Evolutionary conservation across 2,113 vertebrate species (phyloP), one percentile per base, ranked within the genome.

Genomic region (Laterallus jamaicensis): DNA sequence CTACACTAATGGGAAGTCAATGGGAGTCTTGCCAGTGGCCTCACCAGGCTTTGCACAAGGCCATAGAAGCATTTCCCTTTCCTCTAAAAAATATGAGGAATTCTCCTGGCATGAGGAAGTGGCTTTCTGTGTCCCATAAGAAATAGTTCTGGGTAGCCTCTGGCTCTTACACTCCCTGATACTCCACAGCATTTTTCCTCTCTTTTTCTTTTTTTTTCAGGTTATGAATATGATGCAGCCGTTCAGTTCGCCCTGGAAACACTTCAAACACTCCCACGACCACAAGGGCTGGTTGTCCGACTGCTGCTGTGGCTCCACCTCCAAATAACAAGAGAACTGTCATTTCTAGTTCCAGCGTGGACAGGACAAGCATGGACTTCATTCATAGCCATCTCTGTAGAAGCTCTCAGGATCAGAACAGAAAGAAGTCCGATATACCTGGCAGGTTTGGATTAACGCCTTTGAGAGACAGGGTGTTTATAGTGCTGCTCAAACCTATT

Each of bases 51-150:
- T 68, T 79, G 44, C 82, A 76, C 35, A 62, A 77, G 76, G 76
- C 58, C 54, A 9, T 42, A 58, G 69, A 91, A 94, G 40, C n/a
- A 50, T 93, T 95, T 96, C 90, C 74, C 44, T 74, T 93, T 93
- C 90, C 58, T 94, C 91, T 52, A 24, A 87, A 94, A 94, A 93
- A 91, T 59, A 93, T 1, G 0, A 96, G 56, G 91, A 93, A 94
- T 96, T 91, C 70, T 93, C 32, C 54, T 79, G 95, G 95, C 88
- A 93, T 67, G 91, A 91, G 88, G 88, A 95, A 94, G 83, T 91
- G 91, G 92, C 55, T 87, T 95, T 87, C 40, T 77, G 19, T 55
- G n/a, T 69, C 84, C 85, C 40, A 6, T 94, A 47, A 11, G 5
- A 92, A 96, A 96, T 91, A 95, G 37, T 87, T 96, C 52, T 73